Evolutionary conservation across 2,113 vertebrate species (phyloP).

Genomic region (Scatophagus argus): DNA sequence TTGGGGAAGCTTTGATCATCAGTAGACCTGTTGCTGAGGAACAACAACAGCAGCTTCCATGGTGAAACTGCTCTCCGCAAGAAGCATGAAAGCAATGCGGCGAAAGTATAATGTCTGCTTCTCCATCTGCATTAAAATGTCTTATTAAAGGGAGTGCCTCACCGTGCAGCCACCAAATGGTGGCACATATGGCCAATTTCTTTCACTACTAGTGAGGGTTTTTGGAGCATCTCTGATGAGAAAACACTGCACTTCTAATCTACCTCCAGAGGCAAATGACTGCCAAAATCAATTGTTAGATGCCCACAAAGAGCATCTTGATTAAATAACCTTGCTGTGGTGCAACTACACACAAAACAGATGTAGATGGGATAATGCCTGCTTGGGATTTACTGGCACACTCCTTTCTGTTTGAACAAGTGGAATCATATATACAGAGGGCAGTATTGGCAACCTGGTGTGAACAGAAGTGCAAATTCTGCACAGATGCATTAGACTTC

Average conservation of each 20-base stretch:
- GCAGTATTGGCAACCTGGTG: neutral
- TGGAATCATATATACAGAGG: neutral
- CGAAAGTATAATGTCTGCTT: neutral
- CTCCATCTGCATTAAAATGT: neutral
- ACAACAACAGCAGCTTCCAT: neutral
- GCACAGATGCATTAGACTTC: neutral
- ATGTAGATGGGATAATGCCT: neutral
- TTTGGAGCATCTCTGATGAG: neutral
- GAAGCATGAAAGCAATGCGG: neutral
- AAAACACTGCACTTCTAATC: neutral
- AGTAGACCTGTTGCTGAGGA: conserved; percentile 32
- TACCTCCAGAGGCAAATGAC: neutral
- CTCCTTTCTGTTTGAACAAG: neutral
- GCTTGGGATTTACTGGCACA: neutral
- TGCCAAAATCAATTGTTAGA: neutral
- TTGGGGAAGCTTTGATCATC: conserved; percentile 5
- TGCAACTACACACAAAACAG: neutral
- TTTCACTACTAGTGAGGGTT: neutral
- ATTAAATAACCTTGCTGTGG: neutral
- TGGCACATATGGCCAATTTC: neutral
- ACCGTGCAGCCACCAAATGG: neutral
- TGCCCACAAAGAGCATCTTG: neutral
- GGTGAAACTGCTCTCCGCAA: neutral
- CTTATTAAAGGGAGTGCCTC: conserved; percentile 20
- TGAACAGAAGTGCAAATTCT: neutral